These are phyloP conservation scores for Oncorhynchus keta DNA, from an alignment of 2,113 vertebrate genomes.

Conservation along the genomic window DNA sequence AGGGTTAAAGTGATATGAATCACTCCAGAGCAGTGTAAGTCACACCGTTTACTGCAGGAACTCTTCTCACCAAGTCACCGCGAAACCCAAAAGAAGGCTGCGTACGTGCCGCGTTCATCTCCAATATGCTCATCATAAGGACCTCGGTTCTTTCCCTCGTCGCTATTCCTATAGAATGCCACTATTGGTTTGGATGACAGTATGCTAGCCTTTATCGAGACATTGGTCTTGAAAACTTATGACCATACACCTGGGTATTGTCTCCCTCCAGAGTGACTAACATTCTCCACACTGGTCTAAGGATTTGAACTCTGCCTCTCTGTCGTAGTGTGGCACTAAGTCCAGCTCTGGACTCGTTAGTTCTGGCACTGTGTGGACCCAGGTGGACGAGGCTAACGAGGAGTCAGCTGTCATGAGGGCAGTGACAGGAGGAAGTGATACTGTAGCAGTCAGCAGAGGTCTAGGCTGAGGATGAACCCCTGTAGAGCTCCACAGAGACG, in stretches of 20 bases:
- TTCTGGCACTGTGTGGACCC: slow-evolving; percentile 52
- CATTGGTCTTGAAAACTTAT: background rate
- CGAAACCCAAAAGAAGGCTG: no score
- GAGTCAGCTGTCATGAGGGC: slow-evolving; percentile 56
- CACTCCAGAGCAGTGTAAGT: slow-evolving; percentile 6
- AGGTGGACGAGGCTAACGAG: slow-evolving; percentile 54
- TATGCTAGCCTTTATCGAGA: no score
- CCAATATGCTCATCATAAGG: no score
- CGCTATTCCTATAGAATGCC: no score
- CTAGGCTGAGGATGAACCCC: slow-evolving; percentile 51
- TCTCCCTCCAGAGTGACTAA: background rate
- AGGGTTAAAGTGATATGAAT: background rate
- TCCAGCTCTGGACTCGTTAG: slow-evolving; percentile 63
- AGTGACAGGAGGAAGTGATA: slow-evolving; percentile 59
- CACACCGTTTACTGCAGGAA: slow-evolving; percentile 1
- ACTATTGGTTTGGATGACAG: no score
- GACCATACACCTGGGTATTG: background rate
- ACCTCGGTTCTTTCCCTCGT: no score
- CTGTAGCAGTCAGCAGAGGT: slow-evolving; percentile 40
- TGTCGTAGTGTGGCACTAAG: slow-evolving; percentile 36
- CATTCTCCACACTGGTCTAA: background rate
- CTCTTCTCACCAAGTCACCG: no score
- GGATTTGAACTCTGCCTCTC: slow-evolving; percentile 46
- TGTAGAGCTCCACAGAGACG: slow-evolving; percentile 37
- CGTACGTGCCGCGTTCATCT: no score